Evolutionary conservation across 2,797 vertebrate genomes (phyloP).

Genomic region (Pyrrhura leucotis): DNA sequence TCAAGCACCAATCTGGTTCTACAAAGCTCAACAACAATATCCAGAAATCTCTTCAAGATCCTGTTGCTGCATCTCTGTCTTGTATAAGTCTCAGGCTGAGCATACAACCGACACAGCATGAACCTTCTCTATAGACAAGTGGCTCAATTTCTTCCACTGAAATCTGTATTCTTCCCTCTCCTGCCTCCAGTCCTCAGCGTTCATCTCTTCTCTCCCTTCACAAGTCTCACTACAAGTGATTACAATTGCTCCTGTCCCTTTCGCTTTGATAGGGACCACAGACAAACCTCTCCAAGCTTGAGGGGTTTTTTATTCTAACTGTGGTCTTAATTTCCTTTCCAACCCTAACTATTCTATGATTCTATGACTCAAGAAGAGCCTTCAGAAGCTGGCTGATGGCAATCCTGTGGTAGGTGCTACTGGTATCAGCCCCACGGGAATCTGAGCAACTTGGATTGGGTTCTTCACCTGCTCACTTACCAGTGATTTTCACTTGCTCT

Average conservation of each 20-base stretch:
- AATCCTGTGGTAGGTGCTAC: neutral
- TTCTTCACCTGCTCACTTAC: neutral
- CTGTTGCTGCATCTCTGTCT: neutral
- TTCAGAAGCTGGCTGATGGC: neutral
- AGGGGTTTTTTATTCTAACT: neutral
- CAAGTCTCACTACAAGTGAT: neutral
- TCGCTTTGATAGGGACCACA: fast-evolving
- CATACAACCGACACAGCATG: neutral
- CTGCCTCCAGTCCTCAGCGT: neutral
- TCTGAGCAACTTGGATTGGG: neutral
- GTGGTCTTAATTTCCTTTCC: neutral
- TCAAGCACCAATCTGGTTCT: neutral
- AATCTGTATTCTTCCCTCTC: neutral
- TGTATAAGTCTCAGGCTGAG: neutral
- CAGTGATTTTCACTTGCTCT: neutral
- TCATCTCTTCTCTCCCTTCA: neutral
- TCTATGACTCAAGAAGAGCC: neutral
- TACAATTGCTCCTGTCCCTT: neutral
- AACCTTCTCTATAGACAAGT: neutral
- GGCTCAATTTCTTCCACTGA: neutral
- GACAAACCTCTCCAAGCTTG: neutral
- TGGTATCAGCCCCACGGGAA: neutral
- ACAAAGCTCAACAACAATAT: neutral
- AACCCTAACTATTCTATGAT: neutral
- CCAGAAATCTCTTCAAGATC: neutral